These are phyloP conservation scores for Octopus sinensis DNA, from an alignment of 1,140 invertebrate genomes.

Conservation along the genomic window DNA sequence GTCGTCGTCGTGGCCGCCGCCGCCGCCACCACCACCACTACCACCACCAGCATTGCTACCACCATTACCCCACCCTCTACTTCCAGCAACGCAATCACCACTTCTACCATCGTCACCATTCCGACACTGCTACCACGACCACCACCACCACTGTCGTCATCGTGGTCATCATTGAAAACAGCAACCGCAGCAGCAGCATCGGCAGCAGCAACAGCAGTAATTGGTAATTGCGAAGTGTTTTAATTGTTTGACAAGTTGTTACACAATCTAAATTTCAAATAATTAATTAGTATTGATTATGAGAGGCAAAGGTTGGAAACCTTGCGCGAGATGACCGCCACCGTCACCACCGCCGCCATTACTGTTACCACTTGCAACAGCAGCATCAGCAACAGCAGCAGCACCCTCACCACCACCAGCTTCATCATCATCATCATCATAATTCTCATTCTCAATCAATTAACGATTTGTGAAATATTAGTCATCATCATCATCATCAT, in stretches of 20 bases:
- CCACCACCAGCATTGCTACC: constrained; percentile 1
- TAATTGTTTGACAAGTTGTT: too few relatives aligned
- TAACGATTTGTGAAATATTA: not conserved
- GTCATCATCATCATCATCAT: constrained; percentile 15
- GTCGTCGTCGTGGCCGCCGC: constrained; percentile 1
- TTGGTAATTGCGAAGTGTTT: too few relatives aligned
- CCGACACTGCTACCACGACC: too few relatives aligned
- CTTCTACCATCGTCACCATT: not conserved
- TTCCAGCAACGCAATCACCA: not conserved
- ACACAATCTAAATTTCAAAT: too few relatives aligned
- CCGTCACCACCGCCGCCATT: too few relatives aligned
- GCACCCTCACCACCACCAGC: not conserved
- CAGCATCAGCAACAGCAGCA: not conserved
- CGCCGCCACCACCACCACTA: constrained; percentile 1
- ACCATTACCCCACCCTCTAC: not conserved
- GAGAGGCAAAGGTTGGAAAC: too few relatives aligned
- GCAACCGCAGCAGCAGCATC: too few relatives aligned
- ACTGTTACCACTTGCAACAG: not conserved
- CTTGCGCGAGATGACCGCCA: too few relatives aligned
- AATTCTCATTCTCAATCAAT: constrained; percentile 1
- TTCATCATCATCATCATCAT: constrained; percentile 7
- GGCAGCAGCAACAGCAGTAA: too few relatives aligned
- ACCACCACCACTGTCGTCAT: not conserved
- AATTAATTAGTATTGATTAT: too few relatives aligned
- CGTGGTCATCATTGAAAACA: too few relatives aligned